Base-by-base conservation (phyloP, 2,888 invertebrate species). In the Galeopsomyia nigrocyanea region DNA sequence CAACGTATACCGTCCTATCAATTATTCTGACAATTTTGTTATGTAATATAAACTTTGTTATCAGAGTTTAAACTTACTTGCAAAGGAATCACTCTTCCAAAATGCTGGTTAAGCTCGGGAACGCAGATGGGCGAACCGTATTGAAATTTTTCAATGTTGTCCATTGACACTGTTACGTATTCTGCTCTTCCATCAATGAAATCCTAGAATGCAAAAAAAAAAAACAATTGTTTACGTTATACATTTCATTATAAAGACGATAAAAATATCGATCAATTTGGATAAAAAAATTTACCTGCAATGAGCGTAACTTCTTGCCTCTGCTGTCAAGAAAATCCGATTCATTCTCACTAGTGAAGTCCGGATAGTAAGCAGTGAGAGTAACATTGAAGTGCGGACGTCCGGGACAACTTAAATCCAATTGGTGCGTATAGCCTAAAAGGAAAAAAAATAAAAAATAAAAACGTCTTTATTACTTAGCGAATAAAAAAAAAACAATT, bases 161-260 rank as follows among this genome's bases (percentile, higher is more conserved):
- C 89, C 87, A 89, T 88, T 1, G 88, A 84, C 7, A 87, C 79
- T 0, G 89, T 89, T 14, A 89, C 88, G 74, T 85, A 89, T 21
- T 85, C 82, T 0, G 81, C 80, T 55, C 89, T 83, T 57, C 87
- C 87, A 75, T 89, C 89, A 21, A 89, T 79, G 73, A 86, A 89
- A 79, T 89, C 89, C 89, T 89, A 70, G 62, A 83, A 80, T 56
- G 63, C 51, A 56, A 56, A 14, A 22, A 16, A 56, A n/a, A 10
- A 39, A 13, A 9, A 39, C 39, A 39, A 10, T 39, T 2, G 5
- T 39, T 13, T 7, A 39, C 39, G 10, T 7, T 31, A 39, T 16
- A 49, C 10, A 19, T 49, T 19, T 62, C 26, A 62, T 64, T 26
- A 47, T 50, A n/a, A 55, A 1, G 19, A 9, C 10, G 19, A 53